Conservation (phyloP, 2,797 vertebrate genomes). For the Dipus sagitta region DNA sequence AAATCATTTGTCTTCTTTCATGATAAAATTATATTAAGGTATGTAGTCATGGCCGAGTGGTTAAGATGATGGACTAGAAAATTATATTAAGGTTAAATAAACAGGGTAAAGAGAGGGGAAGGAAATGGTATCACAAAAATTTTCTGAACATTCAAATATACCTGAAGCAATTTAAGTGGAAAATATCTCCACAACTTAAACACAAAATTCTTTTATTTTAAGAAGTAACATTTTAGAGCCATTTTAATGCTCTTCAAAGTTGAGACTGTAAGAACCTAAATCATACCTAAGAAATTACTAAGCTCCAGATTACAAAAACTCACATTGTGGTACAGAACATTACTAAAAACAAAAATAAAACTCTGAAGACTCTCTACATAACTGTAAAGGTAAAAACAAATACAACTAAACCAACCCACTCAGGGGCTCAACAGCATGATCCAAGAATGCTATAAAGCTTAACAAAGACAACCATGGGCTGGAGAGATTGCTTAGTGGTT, state of each 20-base stretch:
- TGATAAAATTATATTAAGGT: constrained; percentile 38
- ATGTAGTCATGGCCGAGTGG: too few relatives aligned
- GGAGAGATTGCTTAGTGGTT: too few relatives aligned
- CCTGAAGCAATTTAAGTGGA: not conserved
- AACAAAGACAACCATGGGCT: not conserved
- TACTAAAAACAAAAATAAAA: constrained; percentile 47
- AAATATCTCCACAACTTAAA: constrained; percentile 22
- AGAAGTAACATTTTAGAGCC: constrained; percentile 31
- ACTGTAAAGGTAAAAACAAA: constrained; percentile 38
- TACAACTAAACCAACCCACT: not conserved
- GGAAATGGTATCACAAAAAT: constrained; percentile 16
- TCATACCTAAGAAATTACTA: constrained; percentile 46
- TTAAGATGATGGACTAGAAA: not conserved
- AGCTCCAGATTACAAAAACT: not conserved
- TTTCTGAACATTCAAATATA: constrained; percentile 21
- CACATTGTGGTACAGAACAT: not conserved
- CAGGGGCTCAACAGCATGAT: not conserved
- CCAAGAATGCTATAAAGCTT: not conserved
- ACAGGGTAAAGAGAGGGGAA: not conserved
- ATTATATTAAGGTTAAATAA: constrained; percentile 37
- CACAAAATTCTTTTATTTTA: constrained; percentile 24
- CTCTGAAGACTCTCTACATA: constrained; percentile 6
- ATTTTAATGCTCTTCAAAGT: constrained; percentile 47
- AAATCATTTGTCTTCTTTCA: constrained; percentile 38
- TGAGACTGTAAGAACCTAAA: constrained; percentile 44